Base-by-base conservation (phyloP, 2,797 vertebrate species). In the Pogonophryne albipinna region DNA sequence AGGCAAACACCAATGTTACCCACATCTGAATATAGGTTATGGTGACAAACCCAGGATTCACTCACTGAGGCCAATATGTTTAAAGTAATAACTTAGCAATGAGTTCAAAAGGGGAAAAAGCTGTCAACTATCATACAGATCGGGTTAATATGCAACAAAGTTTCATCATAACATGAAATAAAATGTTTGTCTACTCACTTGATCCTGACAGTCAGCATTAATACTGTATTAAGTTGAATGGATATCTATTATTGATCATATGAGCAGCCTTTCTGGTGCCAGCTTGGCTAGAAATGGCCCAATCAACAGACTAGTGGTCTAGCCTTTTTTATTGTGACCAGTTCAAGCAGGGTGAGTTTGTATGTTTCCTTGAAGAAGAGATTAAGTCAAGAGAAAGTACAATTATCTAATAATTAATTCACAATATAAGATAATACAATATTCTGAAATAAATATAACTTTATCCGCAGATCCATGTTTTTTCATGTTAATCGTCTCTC, bases 21-120 rank as follows among this genome's bases (percentile, higher is more conserved):
- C 42, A 46, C 34, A 65, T 6, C 15, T 67, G 56, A 60, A 87
- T 45, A 38, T 66, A 63, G 79, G 72, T 81, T 74, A 80, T n/a
- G 6, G 57, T 55, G 42, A 59, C 59, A 55, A 42, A 56, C 1
- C 7, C 47, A 46, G 17, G 44, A 52, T 64, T 78, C 31, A 19
- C 31, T 41, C 47, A 75, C 3, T 19, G 12, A 50, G 10, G 51
- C 2, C 45, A 62, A 56, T 59, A 20, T 66, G n/a, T 6, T 41
- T 68, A 6, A 55, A 61, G 42, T 59, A 66, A 53, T 57, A 75
- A 71, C 17, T 38, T 58, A 9, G 23, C 1, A 61, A n/a, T 52
- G 41, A 64, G 52, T 27, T 51, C 52, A 78, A 27, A 9, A 56
- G 7, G 38, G 27, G 10, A 13, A 50, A 1, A 64, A 19, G 5